Evolutionary conservation across 2,888 invertebrate genomes (phyloP).

Genomic region (Torymus auratus): DNA sequence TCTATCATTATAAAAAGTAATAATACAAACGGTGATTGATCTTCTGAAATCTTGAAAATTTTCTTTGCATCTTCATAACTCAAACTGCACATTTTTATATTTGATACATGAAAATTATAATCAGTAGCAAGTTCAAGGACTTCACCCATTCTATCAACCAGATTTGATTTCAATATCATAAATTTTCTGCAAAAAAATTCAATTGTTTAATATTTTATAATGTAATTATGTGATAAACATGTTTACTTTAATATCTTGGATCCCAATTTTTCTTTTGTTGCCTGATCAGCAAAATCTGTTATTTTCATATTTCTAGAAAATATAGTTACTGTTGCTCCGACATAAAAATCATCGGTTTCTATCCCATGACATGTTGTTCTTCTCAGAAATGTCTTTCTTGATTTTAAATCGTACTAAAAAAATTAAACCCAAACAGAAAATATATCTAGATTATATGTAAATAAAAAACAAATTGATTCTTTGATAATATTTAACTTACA

Average conservation of each 20-base stretch:
- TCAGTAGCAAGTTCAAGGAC: slow-evolving; percentile 82
- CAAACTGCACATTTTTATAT: slow-evolving; percentile 85
- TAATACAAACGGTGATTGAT: slow-evolving; percentile 81
- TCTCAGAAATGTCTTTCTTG: slow-evolving; percentile 82
- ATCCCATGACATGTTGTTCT: slow-evolving; percentile 84
- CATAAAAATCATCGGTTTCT: slow-evolving; percentile 83
- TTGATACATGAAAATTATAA: slow-evolving; percentile 79
- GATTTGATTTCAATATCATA: slow-evolving; percentile 87
- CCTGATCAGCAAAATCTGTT: slow-evolving; percentile 84
- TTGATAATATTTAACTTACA: slow-evolving; percentile 76
- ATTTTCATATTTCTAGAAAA: slow-evolving; percentile 87
- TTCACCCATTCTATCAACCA: slow-evolving; percentile 84
- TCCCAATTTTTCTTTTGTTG: slow-evolving; percentile 82
- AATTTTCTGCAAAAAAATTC: slow-evolving; percentile 81
- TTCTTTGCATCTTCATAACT: slow-evolving; percentile 82
- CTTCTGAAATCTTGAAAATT: slow-evolving; percentile 81
- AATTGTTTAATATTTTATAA: not conserved
- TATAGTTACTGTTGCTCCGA: slow-evolving; percentile 85
- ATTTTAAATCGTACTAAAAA: slow-evolving; percentile 81
- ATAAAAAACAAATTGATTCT: slow-evolving; percentile 21
- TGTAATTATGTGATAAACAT: not conserved
- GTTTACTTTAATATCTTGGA: slow-evolving; percentile 82
- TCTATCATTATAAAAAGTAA: slow-evolving; percentile 23
- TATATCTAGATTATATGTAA: not conserved
- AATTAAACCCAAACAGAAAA: slow-evolving; percentile 33